phyloP scores from a whole-genome alignment of 2,888 invertebrate species.

The Eupsilia transversa region DNA sequence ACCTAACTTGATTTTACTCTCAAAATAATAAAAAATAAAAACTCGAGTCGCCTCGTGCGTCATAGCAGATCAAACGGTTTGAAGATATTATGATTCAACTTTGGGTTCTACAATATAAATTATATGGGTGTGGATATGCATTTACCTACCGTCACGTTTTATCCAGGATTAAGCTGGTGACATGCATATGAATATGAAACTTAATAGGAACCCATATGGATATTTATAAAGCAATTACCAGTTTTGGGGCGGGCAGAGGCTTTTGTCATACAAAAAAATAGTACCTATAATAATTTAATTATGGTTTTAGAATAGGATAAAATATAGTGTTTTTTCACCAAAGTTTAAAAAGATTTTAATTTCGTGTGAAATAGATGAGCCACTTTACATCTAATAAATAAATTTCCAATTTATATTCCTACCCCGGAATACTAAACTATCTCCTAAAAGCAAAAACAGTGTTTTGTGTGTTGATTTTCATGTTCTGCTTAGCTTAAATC shows the following conservation, averaged over 20 bases:
- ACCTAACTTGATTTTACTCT: not conserved
- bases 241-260: not conserved
- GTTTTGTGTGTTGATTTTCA: constrained; percentile 14
- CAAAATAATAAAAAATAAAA: not conserved
- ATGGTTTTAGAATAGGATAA: not conserved
- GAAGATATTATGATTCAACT: not conserved
- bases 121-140: constrained; percentile 25
- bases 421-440: not conserved
- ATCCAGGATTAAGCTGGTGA: constrained; percentile 51
- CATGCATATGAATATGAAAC: constrained; percentile 67
- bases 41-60: not conserved
- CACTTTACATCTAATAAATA: not conserved
- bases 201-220: constrained; percentile 14
- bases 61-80: not conserved
- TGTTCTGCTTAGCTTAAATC: constrained; percentile 4
- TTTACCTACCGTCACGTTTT: constrained; percentile 52
- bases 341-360: not conserved
- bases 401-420: not conserved
- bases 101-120: constrained; percentile 18
- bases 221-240: constrained; percentile 10
- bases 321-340: too few relatives aligned
- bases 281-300: not conserved
- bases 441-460: constrained; percentile 5
- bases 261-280: not conserved
- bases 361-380: not conserved